Conservation (phyloP, 2,888 invertebrate genomes). For the Calameuta filiformis region DNA sequence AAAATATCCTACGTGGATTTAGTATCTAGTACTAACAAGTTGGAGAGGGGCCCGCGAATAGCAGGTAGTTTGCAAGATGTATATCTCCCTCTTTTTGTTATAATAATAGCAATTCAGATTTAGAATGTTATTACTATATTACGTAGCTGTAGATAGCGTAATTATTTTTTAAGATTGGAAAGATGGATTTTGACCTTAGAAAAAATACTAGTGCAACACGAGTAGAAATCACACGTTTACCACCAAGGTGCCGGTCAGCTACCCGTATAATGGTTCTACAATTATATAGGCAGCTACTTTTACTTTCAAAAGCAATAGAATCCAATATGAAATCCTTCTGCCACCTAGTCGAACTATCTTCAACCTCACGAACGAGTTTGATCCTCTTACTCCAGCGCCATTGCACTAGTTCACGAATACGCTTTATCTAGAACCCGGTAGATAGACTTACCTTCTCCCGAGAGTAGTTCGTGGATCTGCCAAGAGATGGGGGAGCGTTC, state of each 20-base stretch:
- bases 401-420: not conserved
- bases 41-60: not conserved
- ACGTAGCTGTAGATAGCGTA: not conserved
- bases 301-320: not conserved
- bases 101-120: not conserved
- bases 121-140: not conserved
- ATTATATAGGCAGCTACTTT: not conserved
- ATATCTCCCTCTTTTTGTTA: not conserved
- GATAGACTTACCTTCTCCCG: conserved; percentile 30
- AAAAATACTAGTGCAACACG: not conserved
- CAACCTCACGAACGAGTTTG: conserved; percentile 47
- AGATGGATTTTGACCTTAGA: not conserved
- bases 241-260: not conserved
- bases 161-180: not conserved
- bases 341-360: conserved; percentile 36
- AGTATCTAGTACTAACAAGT: not conserved
- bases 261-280: not conserved
- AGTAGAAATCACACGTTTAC: not conserved
- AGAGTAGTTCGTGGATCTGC: conserved; percentile 38
- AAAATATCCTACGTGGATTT: not conserved
- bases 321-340: conserved; percentile 3
- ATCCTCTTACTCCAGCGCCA: not conserved
- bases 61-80: not conserved
- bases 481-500: conserved; percentile 43
- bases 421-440: not conserved